Conservation (phyloP, 1,140 invertebrate genomes). For the Daktulosphaira vitifoliae region DNA sequence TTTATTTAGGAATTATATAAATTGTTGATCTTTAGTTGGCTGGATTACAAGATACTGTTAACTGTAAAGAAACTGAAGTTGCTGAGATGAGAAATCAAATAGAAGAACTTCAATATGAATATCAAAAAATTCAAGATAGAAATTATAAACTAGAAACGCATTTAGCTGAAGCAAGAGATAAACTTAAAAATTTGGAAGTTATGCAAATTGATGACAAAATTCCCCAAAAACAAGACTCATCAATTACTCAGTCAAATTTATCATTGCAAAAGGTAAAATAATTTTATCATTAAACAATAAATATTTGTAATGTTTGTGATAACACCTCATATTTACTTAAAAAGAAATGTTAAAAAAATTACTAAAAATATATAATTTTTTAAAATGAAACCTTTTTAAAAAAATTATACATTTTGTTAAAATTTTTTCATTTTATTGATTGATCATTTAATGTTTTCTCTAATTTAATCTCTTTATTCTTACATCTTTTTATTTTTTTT, state of each 20-base stretch:
- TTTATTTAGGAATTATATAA: too few relatives aligned
- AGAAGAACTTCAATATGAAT: slow-evolving; percentile 89
- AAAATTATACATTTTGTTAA: too few relatives aligned
- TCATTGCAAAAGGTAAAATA: slow-evolving; percentile 26
- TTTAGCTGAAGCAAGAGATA: slow-evolving; percentile 79
- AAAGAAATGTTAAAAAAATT: too few relatives aligned
- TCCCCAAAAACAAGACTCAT: slow-evolving; percentile 11
- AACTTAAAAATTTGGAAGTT: slow-evolving; percentile 53
- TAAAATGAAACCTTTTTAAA: too few relatives aligned
- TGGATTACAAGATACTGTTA: slow-evolving; percentile 82
- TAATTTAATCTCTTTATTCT: too few relatives aligned
- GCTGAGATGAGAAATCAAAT: slow-evolving; percentile 92
- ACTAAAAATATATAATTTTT: too few relatives aligned
- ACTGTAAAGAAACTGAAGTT: slow-evolving; percentile 83
- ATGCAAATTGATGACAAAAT: slow-evolving; percentile 27
- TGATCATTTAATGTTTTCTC: too few relatives aligned
- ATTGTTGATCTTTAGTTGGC: slow-evolving; percentile 71
- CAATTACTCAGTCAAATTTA: slow-evolving; percentile 6
- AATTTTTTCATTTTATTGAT: too few relatives aligned
- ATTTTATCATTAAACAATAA: not conserved
- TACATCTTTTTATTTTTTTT: too few relatives aligned
- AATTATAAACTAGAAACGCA: slow-evolving; percentile 88
- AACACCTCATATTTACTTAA: too few relatives aligned
- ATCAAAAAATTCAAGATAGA: slow-evolving; percentile 74
- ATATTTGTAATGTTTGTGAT: not conserved